Evolutionary conservation across 2,888 invertebrate genomes (phyloP).

Genomic region (Pilophorus perplexus): DNA sequence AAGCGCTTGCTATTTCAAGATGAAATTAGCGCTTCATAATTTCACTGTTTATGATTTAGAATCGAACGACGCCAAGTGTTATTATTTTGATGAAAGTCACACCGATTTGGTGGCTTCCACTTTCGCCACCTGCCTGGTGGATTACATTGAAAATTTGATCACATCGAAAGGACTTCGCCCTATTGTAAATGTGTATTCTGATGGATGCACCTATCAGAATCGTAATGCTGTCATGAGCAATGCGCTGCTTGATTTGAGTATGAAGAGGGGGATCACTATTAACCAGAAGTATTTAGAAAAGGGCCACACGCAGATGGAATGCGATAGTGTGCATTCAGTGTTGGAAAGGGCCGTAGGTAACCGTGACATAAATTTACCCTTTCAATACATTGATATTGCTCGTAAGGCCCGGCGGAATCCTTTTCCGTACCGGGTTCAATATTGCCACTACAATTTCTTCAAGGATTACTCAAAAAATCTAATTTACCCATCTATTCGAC

Average conservation of each 20-base stretch:
- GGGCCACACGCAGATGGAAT: conserved; percentile 30
- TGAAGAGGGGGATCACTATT: conserved; percentile 3
- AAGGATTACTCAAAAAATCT: conserved; percentile 22
- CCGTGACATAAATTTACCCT: conserved; percentile 8
- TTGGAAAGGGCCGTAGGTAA: conserved; percentile 5
- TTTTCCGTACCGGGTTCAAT: conserved; percentile 30
- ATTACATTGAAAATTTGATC: conserved; percentile 1
- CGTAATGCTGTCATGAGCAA: conserved; percentile 27
- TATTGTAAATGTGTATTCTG: conserved; percentile 1
- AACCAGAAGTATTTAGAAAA: conserved; percentile 25
- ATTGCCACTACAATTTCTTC: conserved; percentile 39
- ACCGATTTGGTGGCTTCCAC: conserved; percentile 8
- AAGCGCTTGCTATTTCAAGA: conserved; percentile 3
- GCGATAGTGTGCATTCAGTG: conserved; percentile 9
- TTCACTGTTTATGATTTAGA: conserved; percentile 28
- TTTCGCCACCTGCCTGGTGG: conserved; percentile 3
- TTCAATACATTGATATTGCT: not conserved
- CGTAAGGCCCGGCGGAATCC: not conserved
- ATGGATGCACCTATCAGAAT: conserved; percentile 17
- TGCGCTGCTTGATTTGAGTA: conserved; percentile 18
- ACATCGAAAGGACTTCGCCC: not conserved
- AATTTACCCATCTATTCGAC: not conserved
- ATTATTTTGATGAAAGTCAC: conserved; percentile 36
- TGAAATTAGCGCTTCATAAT: conserved; percentile 26
- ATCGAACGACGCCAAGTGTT: conserved; percentile 12